These are phyloP conservation scores for Heteromurus nitidus DNA, from an alignment of 2,888 invertebrate genomes.

Conservation along the genomic window DNA sequence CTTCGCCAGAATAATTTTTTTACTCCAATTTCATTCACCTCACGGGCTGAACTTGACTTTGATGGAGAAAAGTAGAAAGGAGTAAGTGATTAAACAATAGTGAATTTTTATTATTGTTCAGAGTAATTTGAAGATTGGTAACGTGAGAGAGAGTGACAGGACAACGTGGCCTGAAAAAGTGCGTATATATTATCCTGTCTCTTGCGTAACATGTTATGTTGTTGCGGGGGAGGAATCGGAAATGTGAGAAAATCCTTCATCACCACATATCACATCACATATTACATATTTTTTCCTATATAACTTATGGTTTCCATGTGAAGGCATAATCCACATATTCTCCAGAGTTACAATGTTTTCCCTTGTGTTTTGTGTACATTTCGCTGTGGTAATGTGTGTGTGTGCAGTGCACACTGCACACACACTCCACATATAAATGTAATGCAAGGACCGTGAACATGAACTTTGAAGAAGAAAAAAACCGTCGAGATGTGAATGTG, in stretches of 20 bases:
- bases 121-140: slow-evolving; percentile 27
- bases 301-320: slow-evolving; percentile 36
- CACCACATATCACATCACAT: too few relatives aligned
- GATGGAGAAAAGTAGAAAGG: slow-evolving; percentile 17
- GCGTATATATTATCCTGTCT: not conserved
- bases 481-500: too few relatives aligned
- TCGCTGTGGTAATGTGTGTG: slow-evolving; percentile 8
- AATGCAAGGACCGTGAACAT: too few relatives aligned
- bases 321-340: not conserved
- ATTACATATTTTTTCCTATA: not conserved
- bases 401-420: too few relatives aligned
- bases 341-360: not conserved
- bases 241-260: slow-evolving; percentile 50
- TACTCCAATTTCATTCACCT: not conserved
- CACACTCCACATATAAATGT: too few relatives aligned
- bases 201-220: not conserved
- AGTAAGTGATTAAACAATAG: slow-evolving; percentile 40
- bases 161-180: too few relatives aligned
- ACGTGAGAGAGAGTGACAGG: not conserved
- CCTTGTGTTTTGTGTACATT: slow-evolving; percentile 15
- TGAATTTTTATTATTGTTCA: slow-evolving; percentile 17
- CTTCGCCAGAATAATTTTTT: not conserved
- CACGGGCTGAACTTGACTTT: slow-evolving; percentile 41
- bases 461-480: too few relatives aligned
- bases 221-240: slow-evolving; percentile 39